Percentiles rank a stretch among this genome's conserved stretches.
Evolutionary conservation across 2,113 vertebrate genomes (phyloP).

Genomic region (Rhipidura dahli): DNA sequence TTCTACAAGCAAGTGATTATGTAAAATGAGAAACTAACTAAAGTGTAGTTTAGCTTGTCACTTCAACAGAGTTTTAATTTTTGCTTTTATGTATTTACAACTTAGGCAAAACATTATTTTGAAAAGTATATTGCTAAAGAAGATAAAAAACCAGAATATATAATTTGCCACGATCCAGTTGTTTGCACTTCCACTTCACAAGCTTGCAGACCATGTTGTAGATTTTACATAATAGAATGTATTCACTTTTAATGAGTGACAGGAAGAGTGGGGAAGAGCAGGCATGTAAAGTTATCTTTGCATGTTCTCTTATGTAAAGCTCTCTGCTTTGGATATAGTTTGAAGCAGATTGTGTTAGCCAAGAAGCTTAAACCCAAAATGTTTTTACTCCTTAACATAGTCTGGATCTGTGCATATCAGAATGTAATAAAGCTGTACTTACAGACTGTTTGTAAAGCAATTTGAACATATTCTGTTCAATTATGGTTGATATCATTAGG

Average conservation of each 20-base stretch:
- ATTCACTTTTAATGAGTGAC: neutral
- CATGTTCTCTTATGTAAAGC: neutral
- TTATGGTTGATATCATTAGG: neutral
- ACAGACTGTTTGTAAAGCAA: neutral
- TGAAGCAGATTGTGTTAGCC: neutral
- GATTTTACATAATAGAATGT: neutral
- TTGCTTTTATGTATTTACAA: neutral
- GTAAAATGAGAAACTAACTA: constrained; percentile 1
- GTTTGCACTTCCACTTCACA: neutral
- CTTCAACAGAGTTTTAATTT: neutral
- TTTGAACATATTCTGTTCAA: neutral
- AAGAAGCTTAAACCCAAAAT: neutral
- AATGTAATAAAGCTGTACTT: neutral
- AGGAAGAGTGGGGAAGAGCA: neutral
- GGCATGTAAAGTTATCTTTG: neutral
- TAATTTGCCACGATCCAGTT: neutral
- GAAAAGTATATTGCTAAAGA: neutral
- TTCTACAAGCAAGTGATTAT: constrained; percentile 11
- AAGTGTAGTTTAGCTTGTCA: neutral
- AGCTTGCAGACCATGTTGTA: neutral
- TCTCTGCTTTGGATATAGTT: neutral
- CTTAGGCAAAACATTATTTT: neutral
- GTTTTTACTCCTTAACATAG: neutral
- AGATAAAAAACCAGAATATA: neutral
- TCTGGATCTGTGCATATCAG: neutral